phyloP scores from a whole-genome alignment of 2,113 vertebrate species.

The Sceloporus undulatus region DNA sequence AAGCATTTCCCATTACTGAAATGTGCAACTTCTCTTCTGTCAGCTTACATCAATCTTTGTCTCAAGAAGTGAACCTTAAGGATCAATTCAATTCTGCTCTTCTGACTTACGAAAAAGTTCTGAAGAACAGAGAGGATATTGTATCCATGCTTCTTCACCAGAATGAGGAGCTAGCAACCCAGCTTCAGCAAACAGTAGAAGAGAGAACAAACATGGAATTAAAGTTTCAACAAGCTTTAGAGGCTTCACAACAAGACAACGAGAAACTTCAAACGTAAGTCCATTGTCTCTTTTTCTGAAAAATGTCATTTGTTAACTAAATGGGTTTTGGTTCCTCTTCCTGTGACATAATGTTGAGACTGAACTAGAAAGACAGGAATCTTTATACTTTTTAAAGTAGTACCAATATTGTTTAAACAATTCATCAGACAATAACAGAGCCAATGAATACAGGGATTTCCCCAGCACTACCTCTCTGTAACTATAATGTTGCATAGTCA shows the following conservation, averaged over 20 bases:
- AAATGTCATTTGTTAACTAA: constrained; percentile 28
- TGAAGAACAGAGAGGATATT: constrained; percentile 70
- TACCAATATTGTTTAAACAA: neutral
- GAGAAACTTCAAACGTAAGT: constrained; percentile 88
- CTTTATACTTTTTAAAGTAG: neutral
- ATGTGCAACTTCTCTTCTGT: constrained; percentile 39
- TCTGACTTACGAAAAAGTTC: constrained; percentile 69
- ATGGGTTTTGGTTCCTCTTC: neutral
- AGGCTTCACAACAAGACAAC: constrained; percentile 76
- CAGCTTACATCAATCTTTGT: constrained; percentile 81
- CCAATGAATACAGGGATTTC: neutral
- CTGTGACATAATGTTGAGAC: neutral
- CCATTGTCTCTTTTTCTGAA: constrained; percentile 35
- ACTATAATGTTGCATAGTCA: neutral
- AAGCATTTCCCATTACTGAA: constrained; percentile 25
- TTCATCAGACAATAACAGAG: neutral
- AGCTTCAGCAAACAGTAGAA: constrained; percentile 77
- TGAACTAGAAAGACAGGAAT: neutral
- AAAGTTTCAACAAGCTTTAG: constrained; percentile 78
- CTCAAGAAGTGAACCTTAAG: constrained; percentile 78
- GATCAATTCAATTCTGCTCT: constrained; percentile 73
- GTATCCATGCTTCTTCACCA: constrained; percentile 76
- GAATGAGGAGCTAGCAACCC: constrained; percentile 78
- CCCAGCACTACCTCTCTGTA: neutral
- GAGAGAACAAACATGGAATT: constrained; percentile 75